These are phyloP conservation scores for Aelia acuminata DNA, from an alignment of 2,888 invertebrate genomes.

Conservation along the genomic window DNA sequence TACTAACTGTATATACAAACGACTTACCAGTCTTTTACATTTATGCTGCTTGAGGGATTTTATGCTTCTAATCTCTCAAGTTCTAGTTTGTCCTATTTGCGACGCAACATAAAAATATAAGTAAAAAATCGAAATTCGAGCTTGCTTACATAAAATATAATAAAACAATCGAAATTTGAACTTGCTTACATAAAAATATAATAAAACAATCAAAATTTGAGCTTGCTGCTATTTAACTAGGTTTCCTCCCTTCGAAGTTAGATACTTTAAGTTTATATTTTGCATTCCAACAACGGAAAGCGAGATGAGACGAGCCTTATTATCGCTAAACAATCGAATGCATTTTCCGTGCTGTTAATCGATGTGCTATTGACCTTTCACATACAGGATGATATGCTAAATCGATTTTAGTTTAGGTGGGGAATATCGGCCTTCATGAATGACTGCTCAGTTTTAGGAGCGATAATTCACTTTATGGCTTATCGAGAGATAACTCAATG, in stretches of 20 bases:
- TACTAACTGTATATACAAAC: no score
- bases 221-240: no score
- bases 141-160: no score
- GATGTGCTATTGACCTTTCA: conserved; percentile 16
- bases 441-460: neutral
- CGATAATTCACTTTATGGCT: neutral
- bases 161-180: no score
- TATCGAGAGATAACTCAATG: neutral
- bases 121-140: no score
- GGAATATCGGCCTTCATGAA: neutral
- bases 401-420: neutral
- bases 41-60: no score
- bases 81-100: no score
- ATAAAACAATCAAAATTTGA: no score
- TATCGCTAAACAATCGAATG: conserved; percentile 22
- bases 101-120: no score
- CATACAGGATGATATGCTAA: neutral
- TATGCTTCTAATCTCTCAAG: no score
- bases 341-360: neutral
- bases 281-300: neutral
- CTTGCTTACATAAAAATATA: no score
- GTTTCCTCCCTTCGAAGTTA: neutral
- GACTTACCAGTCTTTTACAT: no score
- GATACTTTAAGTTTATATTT: neutral
- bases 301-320: neutral